Evolutionary conservation across 1,140 invertebrate species (phyloP).

Genomic region (Anoplolepis gracilipes): DNA sequence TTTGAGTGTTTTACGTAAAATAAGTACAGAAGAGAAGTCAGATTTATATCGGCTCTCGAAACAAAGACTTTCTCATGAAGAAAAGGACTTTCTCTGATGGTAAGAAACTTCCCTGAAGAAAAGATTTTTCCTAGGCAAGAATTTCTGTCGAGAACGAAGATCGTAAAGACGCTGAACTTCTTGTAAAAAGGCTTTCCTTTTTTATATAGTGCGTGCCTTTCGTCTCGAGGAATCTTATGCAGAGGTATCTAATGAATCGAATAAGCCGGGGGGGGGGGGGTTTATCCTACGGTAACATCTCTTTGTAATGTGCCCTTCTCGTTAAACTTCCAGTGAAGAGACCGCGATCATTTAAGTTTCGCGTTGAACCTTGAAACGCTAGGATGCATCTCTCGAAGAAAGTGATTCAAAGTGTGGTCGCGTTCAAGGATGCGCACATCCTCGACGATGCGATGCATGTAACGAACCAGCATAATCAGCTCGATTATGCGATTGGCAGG

Average conservation of each 20-base stretch:
- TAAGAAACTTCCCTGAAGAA: neutral
- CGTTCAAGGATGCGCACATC: neutral
- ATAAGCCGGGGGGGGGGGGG: neutral
- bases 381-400: neutral
- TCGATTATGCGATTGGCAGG: neutral
- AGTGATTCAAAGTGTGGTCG: neutral
- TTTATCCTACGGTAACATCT: neutral
- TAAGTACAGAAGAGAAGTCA: neutral
- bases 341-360: neutral
- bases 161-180: neutral
- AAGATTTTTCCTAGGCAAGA: neutral
- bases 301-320: neutral
- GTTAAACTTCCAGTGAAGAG: neutral
- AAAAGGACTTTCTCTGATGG: neutral
- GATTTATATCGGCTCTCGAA: neutral
- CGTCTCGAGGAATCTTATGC: neutral
- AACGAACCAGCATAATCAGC: neutral
- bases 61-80: neutral
- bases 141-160: neutral
- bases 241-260: slow-evolving; percentile 14
- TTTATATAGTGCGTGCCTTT: slow-evolving; percentile 1
- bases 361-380: neutral
- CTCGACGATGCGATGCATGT: neutral
- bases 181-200: neutral
- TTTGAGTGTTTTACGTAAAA: neutral